Base-by-base conservation (phyloP, 2,797 vertebrate species). In the Sebastes kiyomatsui region DNA sequence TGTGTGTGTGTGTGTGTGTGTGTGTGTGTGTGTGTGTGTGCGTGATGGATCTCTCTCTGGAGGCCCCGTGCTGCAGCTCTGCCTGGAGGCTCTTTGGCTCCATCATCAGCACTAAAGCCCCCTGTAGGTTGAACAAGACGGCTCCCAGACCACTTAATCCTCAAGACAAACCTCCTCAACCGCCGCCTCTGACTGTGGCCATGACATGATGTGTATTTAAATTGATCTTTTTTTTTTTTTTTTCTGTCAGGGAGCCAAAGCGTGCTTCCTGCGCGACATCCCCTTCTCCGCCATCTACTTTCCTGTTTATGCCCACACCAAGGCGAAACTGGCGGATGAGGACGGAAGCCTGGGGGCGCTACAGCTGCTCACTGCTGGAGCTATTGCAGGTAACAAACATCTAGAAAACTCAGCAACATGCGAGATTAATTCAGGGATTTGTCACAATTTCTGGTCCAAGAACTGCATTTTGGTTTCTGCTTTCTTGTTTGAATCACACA, bases 241-340 rank as follows among this genome's bases (percentile, higher is more conserved):
- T 46, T 46, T 79, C 67, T 92, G 83, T 89, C 90, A 99, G 98
- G 97, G 98, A 93, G 98, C 97, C 93, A 98, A 99, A 96, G 97
- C 98, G 1, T 99, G 97, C 93, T 99, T 99, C 93, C 96, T 99
- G 91, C 96, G 98, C 92, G 97, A 99, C 96, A 97, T 99, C 96
- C 98, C 98, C 93, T 99, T 99, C 95, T 99, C 98, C 18, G 97
- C 97, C 66, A 99, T 99, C 95, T 99, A 99, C 95, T 99, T 99
- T 95, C 97, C 97, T 6, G 98, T 98, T 82, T 99, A 99, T 88
- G 98, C 98, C 90, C 98, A 99, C 82, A 96, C 96, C 90, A 99
- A 99, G 90, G 55, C 88, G 69, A 90, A 91, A 87, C 79, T 99
- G 83, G 96, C 97, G 73, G 96, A 98, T 87, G 97, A 98, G 90